A percentile compares a stretch with the other conserved stretches of the same genome.
These are phyloP conservation scores for Saturnia japonica DNA, from an alignment of 2,888 invertebrate genomes.

Conservation along the genomic window DNA sequence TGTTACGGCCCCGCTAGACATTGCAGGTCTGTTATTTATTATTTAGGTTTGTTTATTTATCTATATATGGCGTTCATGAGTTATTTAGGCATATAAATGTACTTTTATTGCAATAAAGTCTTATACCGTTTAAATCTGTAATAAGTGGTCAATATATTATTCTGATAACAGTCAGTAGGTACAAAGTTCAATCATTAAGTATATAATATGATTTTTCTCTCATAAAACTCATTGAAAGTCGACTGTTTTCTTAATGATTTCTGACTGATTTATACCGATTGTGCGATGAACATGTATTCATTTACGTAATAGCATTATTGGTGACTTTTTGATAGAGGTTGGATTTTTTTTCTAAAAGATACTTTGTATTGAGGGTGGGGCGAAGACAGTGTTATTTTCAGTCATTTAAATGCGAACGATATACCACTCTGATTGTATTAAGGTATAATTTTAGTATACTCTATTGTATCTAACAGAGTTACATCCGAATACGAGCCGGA, in stretches of 20 bases:
- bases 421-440: too few species aligned
- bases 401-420: too few species aligned
- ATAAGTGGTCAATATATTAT: neutral
- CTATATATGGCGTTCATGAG: too few species aligned
- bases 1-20: conserved; percentile 76
- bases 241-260: neutral
- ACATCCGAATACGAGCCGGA: conserved; percentile 75
- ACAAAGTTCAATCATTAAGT: neutral
- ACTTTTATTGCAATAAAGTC: too few species aligned
- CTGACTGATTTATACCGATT: neutral
- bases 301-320: neutral
- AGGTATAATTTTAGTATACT: neutral
- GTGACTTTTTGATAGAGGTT: neutral
- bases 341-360: neutral
- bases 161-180: neutral
- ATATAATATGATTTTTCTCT: neutral
- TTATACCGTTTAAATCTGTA: neutral
- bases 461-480: conserved; percentile 44
- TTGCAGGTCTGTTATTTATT: conserved; percentile 61
- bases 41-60: too few species aligned
- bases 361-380: neutral
- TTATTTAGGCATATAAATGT: too few species aligned
- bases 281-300: neutral
- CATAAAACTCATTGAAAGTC: neutral
- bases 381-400: neutral